phyloP scores from a whole-genome alignment of 2,888 invertebrate genomes.

The Volucella zonaria region DNA sequence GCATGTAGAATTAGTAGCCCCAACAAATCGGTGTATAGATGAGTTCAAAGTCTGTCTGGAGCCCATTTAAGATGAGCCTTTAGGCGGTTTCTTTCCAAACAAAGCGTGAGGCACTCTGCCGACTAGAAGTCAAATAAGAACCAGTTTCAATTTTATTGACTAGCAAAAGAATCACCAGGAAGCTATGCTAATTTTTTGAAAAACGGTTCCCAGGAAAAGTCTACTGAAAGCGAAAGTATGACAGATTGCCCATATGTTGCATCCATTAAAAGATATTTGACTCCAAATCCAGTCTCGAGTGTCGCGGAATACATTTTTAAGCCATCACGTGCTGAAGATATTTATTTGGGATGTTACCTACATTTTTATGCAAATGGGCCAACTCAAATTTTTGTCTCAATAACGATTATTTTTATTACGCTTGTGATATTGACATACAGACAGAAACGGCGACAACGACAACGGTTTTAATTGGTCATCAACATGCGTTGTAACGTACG shows the following conservation, averaged over 20 bases:
- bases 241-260: background rate
- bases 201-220: background rate
- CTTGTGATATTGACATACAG: no score
- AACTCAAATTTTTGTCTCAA: no score
- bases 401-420: no score
- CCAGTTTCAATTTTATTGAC: background rate
- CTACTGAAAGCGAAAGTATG: slow-evolving; percentile 13
- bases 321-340: slow-evolving; percentile 12
- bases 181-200: background rate
- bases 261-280: background rate
- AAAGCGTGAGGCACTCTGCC: background rate
- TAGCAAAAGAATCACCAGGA: background rate
- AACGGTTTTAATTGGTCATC: no score
- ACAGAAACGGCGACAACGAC: background rate
- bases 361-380: slow-evolving; percentile 35
- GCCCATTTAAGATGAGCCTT: no score
- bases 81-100: no score
- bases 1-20: no score
- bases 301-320: background rate
- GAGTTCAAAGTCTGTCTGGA: no score
- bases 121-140: background rate
- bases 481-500: background rate
- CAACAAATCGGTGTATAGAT: no score
- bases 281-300: slow-evolving; percentile 19
- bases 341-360: slow-evolving; percentile 26